Conservation (phyloP, 1,140 invertebrate genomes). For the Nasonia vitripennis region DNA sequence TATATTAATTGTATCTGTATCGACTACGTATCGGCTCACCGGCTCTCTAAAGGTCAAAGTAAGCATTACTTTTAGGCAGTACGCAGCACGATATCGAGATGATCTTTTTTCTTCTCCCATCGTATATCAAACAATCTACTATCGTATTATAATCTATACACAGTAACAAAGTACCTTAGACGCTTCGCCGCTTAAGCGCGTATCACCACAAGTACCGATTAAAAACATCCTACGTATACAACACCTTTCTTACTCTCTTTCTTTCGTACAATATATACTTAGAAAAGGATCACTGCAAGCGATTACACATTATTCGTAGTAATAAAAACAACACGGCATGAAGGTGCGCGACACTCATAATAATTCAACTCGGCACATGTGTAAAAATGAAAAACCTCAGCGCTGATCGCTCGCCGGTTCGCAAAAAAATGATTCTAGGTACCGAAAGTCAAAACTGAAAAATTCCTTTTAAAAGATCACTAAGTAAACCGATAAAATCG, state of each 20-base stretch:
- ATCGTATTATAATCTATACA: conserved; percentile 44
- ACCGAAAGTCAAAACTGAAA: not conserved
- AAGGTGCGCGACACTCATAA: not conserved
- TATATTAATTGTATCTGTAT: too few relatives aligned
- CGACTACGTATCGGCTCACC: too few relatives aligned
- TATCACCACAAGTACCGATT: conserved; percentile 8
- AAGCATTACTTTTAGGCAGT: conserved; percentile 44
- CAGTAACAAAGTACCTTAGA: conserved; percentile 42
- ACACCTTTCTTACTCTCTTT: conserved; percentile 3
- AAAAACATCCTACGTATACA: conserved; percentile 39
- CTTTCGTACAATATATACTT: not conserved
- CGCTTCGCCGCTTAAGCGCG: not conserved
- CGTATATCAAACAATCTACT: conserved; percentile 34
- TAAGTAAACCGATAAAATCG: conserved; percentile 16
- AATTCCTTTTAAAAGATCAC: not conserved
- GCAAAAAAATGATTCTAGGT: not conserved
- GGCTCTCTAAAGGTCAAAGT: not conserved
- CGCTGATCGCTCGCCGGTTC: not conserved
- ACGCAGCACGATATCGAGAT: conserved; percentile 33
- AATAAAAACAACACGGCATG: conserved; percentile 18
- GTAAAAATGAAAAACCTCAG: not conserved
- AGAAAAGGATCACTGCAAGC: conserved; percentile 34
- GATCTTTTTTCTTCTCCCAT: not conserved
- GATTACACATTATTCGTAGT: not conserved
- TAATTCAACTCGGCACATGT: not conserved